phyloP scores from a whole-genome alignment of 2,113 vertebrate species.

The Proteles cristata region DNA sequence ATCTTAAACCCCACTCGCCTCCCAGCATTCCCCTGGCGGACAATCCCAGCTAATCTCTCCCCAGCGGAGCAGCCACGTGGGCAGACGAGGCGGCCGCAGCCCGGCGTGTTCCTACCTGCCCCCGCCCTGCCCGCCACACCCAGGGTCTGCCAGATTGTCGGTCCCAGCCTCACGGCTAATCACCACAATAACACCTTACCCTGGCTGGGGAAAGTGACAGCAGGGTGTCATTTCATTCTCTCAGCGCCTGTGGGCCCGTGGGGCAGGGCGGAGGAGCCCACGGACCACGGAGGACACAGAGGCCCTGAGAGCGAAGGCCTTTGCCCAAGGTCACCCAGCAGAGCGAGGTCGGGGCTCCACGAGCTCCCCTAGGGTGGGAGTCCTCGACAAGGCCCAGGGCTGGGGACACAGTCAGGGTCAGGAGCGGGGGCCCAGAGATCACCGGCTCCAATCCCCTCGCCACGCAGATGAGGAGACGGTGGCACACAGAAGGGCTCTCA shows the following conservation, averaged over 20 bases:
- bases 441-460: neutral
- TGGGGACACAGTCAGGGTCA: accelerated
- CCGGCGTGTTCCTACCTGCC: constrained; percentile 12
- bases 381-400: accelerated
- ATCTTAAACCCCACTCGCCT: neutral
- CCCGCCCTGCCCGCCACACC: constrained; percentile 41
- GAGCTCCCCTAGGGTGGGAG: no score
- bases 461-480: neutral
- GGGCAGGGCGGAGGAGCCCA: accelerated
- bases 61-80: constrained; percentile 60
- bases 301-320: neutral
- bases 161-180: neutral
- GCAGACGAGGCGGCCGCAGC: neutral
- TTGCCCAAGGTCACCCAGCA: neutral
- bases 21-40: neutral
- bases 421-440: neutral
- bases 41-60: constrained; percentile 39
- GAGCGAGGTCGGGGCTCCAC: neutral
- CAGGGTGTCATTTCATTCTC: neutral
- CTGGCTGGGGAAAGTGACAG: neutral
- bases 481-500: neutral
- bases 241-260: neutral
- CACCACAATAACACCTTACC: neutral
- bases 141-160: neutral
- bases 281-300: neutral